phyloP scores from a whole-genome alignment of 1,140 invertebrate genomes.

The Euura saliciscinereae region DNA sequence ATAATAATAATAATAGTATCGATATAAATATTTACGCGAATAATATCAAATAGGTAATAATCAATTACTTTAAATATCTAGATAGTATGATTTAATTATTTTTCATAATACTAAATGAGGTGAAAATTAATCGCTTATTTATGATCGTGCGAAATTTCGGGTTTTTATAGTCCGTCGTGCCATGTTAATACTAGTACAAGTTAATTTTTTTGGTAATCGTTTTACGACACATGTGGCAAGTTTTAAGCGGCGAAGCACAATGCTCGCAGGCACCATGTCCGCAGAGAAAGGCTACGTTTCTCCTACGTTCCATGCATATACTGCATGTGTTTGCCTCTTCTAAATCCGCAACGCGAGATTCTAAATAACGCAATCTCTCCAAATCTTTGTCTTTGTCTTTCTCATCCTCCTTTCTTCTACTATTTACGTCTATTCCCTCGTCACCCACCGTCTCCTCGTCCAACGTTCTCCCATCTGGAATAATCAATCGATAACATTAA shows the following conservation, averaged over 20 bases:
- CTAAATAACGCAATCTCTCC: conserved; percentile 76
- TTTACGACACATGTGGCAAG: conserved; percentile 92
- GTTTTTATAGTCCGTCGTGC: neutral
- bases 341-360: conserved; percentile 85
- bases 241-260: conserved; percentile 81
- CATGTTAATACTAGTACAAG: conserved; percentile 64
- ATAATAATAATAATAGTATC: neutral
- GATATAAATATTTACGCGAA: neutral
- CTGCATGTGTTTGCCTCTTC: conserved; percentile 83
- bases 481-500: neutral
- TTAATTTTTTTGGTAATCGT: conserved; percentile 89
- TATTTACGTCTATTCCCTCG: conserved; percentile 26
- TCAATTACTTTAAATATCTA: neutral
- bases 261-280: conserved; percentile 86
- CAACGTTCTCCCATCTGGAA: neutral
- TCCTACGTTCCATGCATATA: conserved; percentile 79
- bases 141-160: neutral
- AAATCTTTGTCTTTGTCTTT: conserved; percentile 44
- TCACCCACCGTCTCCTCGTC: conserved; percentile 23
- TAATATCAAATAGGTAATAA: neutral
- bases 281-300: conserved; percentile 87
- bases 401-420: conserved; percentile 33
- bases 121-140: neutral
- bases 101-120: neutral
- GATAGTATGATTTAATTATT: neutral